These are phyloP conservation scores for Melanotaenia parkinsoni DNA, from an alignment of 2,797 vertebrate genomes.

Conservation along the genomic window DNA sequence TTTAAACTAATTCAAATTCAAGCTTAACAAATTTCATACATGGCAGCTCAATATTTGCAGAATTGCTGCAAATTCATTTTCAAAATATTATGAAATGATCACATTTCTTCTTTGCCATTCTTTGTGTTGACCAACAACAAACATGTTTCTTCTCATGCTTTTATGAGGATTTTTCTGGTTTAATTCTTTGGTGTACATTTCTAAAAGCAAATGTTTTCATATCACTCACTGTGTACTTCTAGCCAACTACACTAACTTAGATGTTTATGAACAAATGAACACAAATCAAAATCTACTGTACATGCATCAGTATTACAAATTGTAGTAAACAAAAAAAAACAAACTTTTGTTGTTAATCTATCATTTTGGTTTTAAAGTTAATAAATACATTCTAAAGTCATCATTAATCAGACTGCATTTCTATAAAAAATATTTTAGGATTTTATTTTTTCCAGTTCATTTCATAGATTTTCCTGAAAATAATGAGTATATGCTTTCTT, in stretches of 20 bases:
- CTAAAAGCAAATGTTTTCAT: constrained; percentile 13
- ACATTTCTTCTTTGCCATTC: constrained; percentile 7
- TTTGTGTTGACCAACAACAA: constrained; percentile 15
- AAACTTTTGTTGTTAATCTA: neutral
- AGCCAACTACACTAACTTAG: neutral
- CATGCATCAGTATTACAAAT: neutral
- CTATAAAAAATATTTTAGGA: too few species aligned
- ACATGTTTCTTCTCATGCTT: neutral
- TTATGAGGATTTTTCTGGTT: neutral
- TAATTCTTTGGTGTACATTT: neutral
- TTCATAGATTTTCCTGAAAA: neutral
- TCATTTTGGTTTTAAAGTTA: neutral
- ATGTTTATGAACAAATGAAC: neutral
- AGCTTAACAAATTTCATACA: neutral
- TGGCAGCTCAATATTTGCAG: constrained; percentile 27
- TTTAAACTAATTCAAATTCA: neutral
- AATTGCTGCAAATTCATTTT: neutral
- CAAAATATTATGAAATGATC: neutral
- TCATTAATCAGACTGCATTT: neutral
- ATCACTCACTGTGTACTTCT: neutral
- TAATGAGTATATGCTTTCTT: neutral
- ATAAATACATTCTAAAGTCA: neutral
- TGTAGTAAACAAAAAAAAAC: neutral
- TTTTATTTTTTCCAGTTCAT: neutral
- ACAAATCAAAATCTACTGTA: neutral